Evolutionary conservation across 2,113 vertebrate species (phyloP), one percentile per base, ranked within the genome.

Genomic region (Ranitomeya imitator): DNA sequence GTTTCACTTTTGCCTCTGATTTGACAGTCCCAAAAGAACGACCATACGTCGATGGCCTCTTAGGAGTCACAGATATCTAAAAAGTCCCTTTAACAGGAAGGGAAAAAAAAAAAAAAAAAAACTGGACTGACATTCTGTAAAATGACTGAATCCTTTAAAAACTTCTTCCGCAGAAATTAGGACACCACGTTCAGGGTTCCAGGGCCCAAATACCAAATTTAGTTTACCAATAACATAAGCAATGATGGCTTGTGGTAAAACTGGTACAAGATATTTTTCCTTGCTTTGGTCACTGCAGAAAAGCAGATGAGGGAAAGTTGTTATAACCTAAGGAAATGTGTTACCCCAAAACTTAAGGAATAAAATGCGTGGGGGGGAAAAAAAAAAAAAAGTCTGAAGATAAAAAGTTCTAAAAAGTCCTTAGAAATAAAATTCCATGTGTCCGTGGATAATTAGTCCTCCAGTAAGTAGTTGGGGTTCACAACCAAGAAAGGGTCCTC

Each of bases 401-500:
- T 71, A 71, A 71, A 71, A 74, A 74, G 71, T 45, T 74, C 69
- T 37, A n/a, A 7, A 9, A 54, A 79, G 77, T 79, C n/a, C 26
- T 21, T 57, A 57, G 13, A 77, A n/a, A n/a, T 16, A 15, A 57
- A 6, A 57, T 13, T 10, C 19, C n/a, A 23, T 26, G 3, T 59
- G 84, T 85, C 84, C 31, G 14, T 4, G 5, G 31, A n/a, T 21
- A 4, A 26, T 6, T 92, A 99, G 90, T 99, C 98, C 88, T 99
- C 98, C 87, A 99, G 94, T 59, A 94, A 92, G 91, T 99, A 99
- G 94, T 99, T 99, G 21, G 98, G 99, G 91, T 99, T 99, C 89
- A 99, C 99, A 0, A 99, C 99, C 88, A 99, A 92, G 81, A 96
- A 97, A 0, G 94, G 96, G 21, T 98, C 97, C 73, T 96, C 93